These are phyloP conservation scores for Gobio occitaniae DNA, from an alignment of 2,797 vertebrate genomes.

Conservation along the genomic window DNA sequence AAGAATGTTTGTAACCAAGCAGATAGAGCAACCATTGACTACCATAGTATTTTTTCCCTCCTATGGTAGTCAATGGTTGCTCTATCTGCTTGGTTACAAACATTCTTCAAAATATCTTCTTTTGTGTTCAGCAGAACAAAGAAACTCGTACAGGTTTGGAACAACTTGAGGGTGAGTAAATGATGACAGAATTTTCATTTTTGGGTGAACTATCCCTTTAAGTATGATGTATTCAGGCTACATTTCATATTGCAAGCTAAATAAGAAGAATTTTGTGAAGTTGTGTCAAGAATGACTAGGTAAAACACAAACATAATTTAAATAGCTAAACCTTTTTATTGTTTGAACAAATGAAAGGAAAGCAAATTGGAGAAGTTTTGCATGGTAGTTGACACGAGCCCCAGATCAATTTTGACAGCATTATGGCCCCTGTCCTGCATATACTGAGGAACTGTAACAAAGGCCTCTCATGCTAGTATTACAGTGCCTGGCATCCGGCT, in stretches of 20 bases:
- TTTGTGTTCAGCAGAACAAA: no score
- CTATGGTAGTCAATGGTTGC: no score
- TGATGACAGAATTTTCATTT: background rate
- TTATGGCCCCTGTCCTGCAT: slow-evolving; percentile 20
- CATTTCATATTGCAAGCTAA: background rate
- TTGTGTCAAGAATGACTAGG: background rate
- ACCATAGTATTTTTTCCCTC: no score
- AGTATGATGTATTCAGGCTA: background rate
- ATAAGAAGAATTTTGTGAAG: background rate
- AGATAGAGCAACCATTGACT: no score
- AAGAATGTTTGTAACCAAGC: no score
- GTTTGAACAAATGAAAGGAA: background rate
- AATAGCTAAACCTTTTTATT: slow-evolving; percentile 5
- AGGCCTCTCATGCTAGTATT: slow-evolving; percentile 47
- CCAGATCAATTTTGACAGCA: slow-evolving; percentile 31
- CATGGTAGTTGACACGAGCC: slow-evolving; percentile 10
- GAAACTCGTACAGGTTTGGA: no score
- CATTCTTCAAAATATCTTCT: no score
- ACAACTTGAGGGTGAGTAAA: no score
- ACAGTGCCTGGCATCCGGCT: slow-evolving; percentile 48
- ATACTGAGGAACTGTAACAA: slow-evolving; percentile 36
- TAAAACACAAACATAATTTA: slow-evolving; percentile 1
- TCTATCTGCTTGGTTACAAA: no score
- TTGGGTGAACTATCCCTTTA: background rate
- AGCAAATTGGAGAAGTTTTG: slow-evolving; percentile 4